Evolutionary conservation across 1,140 invertebrate genomes (phyloP).

Genomic region (Bombus balteatus): DNA sequence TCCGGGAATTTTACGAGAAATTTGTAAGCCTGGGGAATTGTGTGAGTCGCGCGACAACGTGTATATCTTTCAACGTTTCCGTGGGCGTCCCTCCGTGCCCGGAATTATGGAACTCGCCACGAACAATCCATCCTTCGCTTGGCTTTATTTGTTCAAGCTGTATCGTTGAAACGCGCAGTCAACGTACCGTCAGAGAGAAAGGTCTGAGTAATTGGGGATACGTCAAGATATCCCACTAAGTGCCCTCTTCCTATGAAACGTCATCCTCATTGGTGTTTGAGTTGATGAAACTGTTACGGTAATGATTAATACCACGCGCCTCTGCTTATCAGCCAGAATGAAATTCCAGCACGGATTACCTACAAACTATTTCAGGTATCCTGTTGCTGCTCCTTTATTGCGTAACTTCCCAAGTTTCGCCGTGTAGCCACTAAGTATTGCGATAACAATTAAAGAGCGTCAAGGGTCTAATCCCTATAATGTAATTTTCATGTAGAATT

Average conservation of each 20-base stretch:
- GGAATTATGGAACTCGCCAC: constrained; percentile 50
- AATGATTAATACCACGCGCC: neutral
- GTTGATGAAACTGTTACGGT: neutral
- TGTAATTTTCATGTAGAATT: neutral
- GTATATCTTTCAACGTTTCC: constrained; percentile 31
- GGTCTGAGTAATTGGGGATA: neutral
- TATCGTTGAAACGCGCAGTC: constrained; percentile 48
- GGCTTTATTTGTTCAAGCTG: constrained; percentile 48
- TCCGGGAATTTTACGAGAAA: constrained; percentile 50
- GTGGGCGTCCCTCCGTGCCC: constrained; percentile 53
- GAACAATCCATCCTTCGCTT: constrained; percentile 51
- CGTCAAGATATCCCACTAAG: neutral
- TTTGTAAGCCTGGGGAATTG: constrained; percentile 55
- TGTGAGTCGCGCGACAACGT: constrained; percentile 28
- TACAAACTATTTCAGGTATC: constrained; percentile 10
- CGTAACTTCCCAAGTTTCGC: neutral
- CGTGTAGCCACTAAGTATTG: too few relatives aligned
- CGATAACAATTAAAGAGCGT: neutral
- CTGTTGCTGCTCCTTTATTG: neutral
- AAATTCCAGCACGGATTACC: neutral
- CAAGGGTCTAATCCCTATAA: neutral
- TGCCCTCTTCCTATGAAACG: neutral
- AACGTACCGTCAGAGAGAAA: constrained; percentile 30
- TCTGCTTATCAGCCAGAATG: neutral
- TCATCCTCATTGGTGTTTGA: neutral